phyloP scores from a whole-genome alignment of 2,113 vertebrate species.

The Hyla sarda region DNA sequence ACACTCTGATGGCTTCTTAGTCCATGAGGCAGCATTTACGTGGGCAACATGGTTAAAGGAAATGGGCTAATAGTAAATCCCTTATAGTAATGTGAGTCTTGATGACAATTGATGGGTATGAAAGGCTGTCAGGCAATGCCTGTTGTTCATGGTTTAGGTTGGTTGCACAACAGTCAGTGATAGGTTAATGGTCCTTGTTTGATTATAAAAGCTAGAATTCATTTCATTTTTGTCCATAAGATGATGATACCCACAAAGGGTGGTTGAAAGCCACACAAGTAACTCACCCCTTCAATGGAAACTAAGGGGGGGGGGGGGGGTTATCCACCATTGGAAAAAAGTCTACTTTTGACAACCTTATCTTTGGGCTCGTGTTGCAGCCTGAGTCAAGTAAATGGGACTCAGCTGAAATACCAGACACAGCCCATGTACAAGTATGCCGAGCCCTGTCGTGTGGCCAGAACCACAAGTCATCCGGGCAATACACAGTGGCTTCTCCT shows the following conservation, averaged over 20 bases:
- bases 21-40: not conserved
- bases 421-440: too few species aligned
- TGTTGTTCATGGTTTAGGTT: not conserved
- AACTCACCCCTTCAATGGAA: too few species aligned
- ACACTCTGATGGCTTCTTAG: constrained; percentile 4
- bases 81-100: not conserved
- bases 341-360: not conserved
- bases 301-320: not conserved
- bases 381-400: too few species aligned
- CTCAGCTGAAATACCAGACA: too few species aligned
- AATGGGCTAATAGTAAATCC: not conserved
- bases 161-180: not conserved
- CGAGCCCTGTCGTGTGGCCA: too few species aligned
- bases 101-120: not conserved
- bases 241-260: not conserved
- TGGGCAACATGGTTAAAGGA: not conserved
- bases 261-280: not conserved
- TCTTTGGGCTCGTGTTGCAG: not conserved
- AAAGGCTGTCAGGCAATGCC: not conserved
- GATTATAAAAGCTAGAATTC: not conserved
- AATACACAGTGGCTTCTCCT: too few species aligned
- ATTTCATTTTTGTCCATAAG: not conserved
- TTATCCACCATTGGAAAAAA: not conserved
- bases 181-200: not conserved
- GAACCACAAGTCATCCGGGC: too few species aligned